phyloP scores from a whole-genome alignment of 2,888 invertebrate species.

The Seladonia tumulorum region DNA sequence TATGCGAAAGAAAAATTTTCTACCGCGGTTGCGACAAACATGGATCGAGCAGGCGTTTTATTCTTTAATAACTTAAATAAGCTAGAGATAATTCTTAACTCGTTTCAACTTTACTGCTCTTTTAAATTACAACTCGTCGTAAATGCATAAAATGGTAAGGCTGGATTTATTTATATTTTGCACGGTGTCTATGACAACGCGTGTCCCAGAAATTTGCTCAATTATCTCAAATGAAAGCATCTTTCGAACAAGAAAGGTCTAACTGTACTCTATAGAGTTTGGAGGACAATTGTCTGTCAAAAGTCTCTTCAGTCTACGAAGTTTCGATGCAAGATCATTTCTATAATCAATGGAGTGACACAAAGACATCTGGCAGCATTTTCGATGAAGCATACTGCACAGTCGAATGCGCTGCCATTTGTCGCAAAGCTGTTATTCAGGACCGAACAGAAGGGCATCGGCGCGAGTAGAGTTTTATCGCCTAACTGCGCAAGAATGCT shows the following conservation, averaged over 20 bases:
- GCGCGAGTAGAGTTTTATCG: constrained; percentile 68
- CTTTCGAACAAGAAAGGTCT: neutral
- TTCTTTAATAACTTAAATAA: neutral
- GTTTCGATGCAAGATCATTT: neutral
- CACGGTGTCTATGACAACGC: too few species aligned
- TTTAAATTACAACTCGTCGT: too few species aligned
- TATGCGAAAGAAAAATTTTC: neutral
- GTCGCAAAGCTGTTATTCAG: constrained; percentile 50
- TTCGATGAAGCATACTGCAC: neutral
- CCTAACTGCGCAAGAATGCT: constrained; percentile 71
- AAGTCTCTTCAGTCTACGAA: neutral
- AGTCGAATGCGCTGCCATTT: neutral
- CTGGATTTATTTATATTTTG: too few species aligned
- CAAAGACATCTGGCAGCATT: neutral
- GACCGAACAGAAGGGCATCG: constrained; percentile 69
- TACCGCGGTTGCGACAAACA: neutral
- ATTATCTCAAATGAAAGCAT: neutral
- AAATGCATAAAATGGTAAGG: too few species aligned
- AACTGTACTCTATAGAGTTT: neutral
- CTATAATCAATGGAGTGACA: neutral
- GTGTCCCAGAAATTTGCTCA: neutral
- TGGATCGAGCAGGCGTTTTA: neutral
- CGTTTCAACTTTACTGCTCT: neutral
- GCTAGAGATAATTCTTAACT: neutral
- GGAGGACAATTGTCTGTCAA: too few species aligned